Evolutionary conservation across 2,113 vertebrate genomes (phyloP).

Genomic region (Entosphenus tridentatus): DNA sequence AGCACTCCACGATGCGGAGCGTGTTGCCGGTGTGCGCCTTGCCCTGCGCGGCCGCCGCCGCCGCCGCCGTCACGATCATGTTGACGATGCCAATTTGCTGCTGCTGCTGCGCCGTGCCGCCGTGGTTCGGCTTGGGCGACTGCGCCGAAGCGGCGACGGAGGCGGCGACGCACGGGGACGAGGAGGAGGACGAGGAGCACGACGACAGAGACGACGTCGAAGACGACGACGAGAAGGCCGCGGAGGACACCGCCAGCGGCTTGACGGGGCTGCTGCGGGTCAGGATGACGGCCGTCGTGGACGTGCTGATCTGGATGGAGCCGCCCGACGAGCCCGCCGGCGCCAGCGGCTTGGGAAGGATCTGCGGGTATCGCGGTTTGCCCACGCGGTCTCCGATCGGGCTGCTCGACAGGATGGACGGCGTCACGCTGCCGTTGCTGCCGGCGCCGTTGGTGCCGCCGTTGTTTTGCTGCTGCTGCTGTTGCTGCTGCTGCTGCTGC

Average conservation of each 20-base stretch:
- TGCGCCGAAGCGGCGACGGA: too few relatives aligned
- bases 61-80: too few relatives aligned
- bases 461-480: constrained; percentile 1
- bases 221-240: too few relatives aligned
- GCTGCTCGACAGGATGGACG: constrained; percentile 4
- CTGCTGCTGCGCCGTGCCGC: too few relatives aligned
- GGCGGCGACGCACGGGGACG: too few relatives aligned
- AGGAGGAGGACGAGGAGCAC: too few relatives aligned
- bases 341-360: constrained; percentile 3
- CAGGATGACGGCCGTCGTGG: background rate
- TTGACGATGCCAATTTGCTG: too few relatives aligned
- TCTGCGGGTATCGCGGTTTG: constrained; percentile 4
- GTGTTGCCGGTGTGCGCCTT: too few relatives aligned
- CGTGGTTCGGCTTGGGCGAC: too few relatives aligned
- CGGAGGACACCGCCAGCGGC: background rate
- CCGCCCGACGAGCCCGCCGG: background rate
- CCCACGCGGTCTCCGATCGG: background rate
- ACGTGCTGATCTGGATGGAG: background rate
- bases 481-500: background rate
- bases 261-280: constrained; percentile 1
- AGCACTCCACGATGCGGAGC: too few relatives aligned
- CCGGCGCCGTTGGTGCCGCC: background rate
- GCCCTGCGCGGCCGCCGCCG: too few relatives aligned
- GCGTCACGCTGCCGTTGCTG: background rate
- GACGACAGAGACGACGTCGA: too few relatives aligned